Evolutionary conservation across 2,797 vertebrate species (phyloP).

Genomic region (Cynodonichthys magdalenae): DNA sequence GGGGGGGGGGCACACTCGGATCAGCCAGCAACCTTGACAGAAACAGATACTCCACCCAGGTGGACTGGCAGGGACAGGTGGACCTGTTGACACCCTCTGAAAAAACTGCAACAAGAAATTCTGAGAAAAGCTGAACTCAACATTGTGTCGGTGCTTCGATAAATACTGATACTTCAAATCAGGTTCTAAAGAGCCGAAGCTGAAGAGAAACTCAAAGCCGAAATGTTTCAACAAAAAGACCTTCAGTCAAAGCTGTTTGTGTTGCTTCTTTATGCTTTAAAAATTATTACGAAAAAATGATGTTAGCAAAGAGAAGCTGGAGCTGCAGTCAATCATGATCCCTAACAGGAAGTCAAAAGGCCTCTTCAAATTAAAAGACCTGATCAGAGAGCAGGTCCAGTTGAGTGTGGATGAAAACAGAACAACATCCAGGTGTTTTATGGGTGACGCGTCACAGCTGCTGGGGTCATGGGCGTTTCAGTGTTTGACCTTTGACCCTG

Average conservation of each 20-base stretch:
- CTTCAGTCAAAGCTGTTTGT: not conserved
- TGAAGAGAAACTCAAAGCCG: not conserved
- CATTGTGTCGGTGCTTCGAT: not conserved
- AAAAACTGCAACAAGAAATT: constrained; percentile 3
- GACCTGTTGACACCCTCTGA: constrained; percentile 3
- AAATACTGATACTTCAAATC: not conserved
- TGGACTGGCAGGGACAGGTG: constrained; percentile 12
- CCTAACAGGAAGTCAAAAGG: too few species aligned
- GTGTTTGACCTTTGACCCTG: too few species aligned
- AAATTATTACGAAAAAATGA: too few species aligned
- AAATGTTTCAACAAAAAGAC: not conserved
- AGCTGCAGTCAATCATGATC: too few species aligned
- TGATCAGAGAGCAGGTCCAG: too few species aligned
- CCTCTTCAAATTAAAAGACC: too few species aligned
- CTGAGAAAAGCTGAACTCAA: not conserved
- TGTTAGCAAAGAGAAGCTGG: too few species aligned
- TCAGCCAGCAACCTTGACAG: constrained; percentile 41
- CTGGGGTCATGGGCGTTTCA: too few species aligned
- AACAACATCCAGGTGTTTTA: too few species aligned
- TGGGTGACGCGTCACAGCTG: too few species aligned
- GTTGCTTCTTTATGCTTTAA: too few species aligned
- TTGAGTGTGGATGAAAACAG: too few species aligned
- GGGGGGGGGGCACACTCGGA: constrained; percentile 5
- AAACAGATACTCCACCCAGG: constrained; percentile 5
- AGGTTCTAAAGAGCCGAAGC: not conserved